Evolutionary conservation across 2,113 vertebrate species (phyloP), one percentile per base, ranked within the genome.

Genomic region (Heloderma charlesbogerti): DNA sequence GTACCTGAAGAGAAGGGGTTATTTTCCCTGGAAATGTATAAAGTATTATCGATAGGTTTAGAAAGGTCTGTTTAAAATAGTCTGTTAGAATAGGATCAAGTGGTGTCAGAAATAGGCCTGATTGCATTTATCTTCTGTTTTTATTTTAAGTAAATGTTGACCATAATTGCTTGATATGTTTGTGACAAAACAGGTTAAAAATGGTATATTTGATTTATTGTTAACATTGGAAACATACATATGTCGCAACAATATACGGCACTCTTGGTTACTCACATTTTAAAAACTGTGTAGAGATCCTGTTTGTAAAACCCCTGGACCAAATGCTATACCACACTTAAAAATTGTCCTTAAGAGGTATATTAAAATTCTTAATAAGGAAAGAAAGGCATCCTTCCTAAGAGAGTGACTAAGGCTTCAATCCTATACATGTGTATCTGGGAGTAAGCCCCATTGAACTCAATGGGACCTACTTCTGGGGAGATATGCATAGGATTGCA

Each of bases 291-390:
- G 71, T 72, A 34, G 15, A 16, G 16, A n/a, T 72, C 71, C 31
- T 4, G 13, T 54, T 81, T 81, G 29, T 6, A 54, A 81, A 48
- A 81, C 13, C 15, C 48, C 25, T 34, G 29, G 4, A 34, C 2
- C 25, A 29, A 48, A 27, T 43, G 51, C 9, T 45, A 43, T 43
- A 22, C 40, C 48, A 54, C 5, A 18, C 15, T 34, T 13, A 10
- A 4, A 54, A 51, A 15, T 81, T 81, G 31, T 81, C 20, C 48
- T 77, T 29, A 40, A 71, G 71, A 40, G 48, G 13, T 51, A 12
- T 86, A 86, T n/a, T 72, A 86, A 86, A 51, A 51, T 86, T 67
- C 31, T 22, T 86, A 72, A 18, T 34, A 85, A 69, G 83, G 29
- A 48, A 67, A 27, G 40, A 27, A 34, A 6, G 31, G 31, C 8